Evolutionary conservation across 2,888 invertebrate species (phyloP), one percentile per base, ranked within the genome.

Genomic region (Tortrix viridana): DNA sequence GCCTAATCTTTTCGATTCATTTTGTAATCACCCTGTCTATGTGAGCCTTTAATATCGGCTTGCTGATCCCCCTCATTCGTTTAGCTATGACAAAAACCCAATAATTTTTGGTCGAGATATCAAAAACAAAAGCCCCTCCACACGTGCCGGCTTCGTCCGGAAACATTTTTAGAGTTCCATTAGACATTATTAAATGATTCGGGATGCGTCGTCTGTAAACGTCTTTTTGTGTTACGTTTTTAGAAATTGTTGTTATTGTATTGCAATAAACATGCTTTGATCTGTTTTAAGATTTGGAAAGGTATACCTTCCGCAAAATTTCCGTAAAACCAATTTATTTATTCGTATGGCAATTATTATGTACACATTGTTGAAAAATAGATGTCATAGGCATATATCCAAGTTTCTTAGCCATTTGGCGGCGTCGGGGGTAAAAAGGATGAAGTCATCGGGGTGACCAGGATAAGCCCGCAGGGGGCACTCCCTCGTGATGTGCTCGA

Each of bases 61-160:
- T 46, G 52, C 61, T 16, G 9, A 23, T 53, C 55, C 47, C 65
- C 22, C 53, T 52, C 49, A 59, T 58, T 47, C 58, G 50, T 68
- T 67, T 67, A 61, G 60, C 66, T 58, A 59, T 58, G 62, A 63
- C 71, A 73, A 71, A 74, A 78, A 75, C 74, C 73, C 74, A 74
- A 81, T 80, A 73, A 75, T 72, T 76, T 79, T 74, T 75, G 75
- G 77, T 69, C 69, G 75, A 73, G 67, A 76, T 74, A 76, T 75
- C 75, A 80, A 69, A 79, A 74, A 62, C 62, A 62, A 57, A 52
- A 50, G 55, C 22, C 44, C 44, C 41, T 14, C 6, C 38, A 22
- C 61, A 62, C 62, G 62, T 56, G 61, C 16, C 63, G 20, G 20
- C 20, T 48, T 44, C 49, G 47, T n/a, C 38, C 22, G 57, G 57